A percentile compares a stretch with the other conserved stretches of the same genome.
Conservation (phyloP, 2,113 vertebrate genomes). For the Drymodes brunneopygia region DNA sequence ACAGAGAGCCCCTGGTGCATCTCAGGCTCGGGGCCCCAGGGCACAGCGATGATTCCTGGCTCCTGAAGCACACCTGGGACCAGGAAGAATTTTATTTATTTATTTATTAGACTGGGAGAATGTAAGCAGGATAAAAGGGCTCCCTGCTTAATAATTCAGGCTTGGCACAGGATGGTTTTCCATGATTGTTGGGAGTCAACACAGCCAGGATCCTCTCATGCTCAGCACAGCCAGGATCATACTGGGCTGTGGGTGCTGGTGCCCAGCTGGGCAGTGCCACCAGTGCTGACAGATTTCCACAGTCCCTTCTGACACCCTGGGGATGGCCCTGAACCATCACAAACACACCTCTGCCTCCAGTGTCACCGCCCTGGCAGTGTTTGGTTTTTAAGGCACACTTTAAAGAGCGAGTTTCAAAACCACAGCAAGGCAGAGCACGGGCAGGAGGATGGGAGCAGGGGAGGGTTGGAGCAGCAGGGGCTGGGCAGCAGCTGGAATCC, state of each 20-base stretch:
- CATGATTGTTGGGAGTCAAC: neutral
- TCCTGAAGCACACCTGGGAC: rapidly evolving
- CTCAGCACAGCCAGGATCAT: rapidly evolving
- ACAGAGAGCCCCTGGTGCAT: rapidly evolving
- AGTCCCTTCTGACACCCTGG: neutral
- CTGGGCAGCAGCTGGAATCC: neutral
- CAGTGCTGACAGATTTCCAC: rapidly evolving
- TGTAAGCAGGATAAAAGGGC: neutral
- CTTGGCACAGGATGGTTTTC: neutral
- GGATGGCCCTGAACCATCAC: rapidly evolving
- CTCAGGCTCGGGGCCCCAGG: no score
- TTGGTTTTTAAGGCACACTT: neutral
- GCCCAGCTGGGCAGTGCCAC: rapidly evolving
- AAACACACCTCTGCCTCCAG: neutral
- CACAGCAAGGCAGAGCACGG: rapidly evolving
- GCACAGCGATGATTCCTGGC: rapidly evolving
- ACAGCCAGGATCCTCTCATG: no score
- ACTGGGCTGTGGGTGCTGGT: neutral
- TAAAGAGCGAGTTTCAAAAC: neutral
- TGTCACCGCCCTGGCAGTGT: rapidly evolving
- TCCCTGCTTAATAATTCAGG: neutral
- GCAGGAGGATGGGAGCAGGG: rapidly evolving
- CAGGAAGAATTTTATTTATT: neutral
- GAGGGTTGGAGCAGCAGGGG: neutral
- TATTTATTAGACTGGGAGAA: neutral